Conservation (phyloP, 2,888 invertebrate species). For the Rhagium mordax region DNA sequence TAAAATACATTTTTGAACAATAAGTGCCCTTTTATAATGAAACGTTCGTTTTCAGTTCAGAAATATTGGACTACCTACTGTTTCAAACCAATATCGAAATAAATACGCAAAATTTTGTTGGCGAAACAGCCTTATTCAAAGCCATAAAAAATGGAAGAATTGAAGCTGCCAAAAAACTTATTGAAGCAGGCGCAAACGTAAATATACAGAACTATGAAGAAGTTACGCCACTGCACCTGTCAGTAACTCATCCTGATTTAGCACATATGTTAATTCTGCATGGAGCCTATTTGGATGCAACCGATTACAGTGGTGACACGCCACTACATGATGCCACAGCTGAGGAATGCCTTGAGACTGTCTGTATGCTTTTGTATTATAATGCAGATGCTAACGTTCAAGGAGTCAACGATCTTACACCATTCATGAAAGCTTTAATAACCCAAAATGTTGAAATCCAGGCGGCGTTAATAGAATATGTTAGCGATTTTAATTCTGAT, state of each 20-base stretch:
- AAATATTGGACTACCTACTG: slow-evolving; percentile 55
- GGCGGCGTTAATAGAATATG: slow-evolving; percentile 53
- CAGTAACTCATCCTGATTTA: slow-evolving; percentile 50
- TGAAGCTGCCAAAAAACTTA: slow-evolving; percentile 49
- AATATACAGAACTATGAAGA: slow-evolving; percentile 53
- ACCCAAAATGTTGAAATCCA: slow-evolving; percentile 51
- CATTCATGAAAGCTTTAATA: slow-evolving; percentile 58
- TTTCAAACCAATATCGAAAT: slow-evolving; percentile 48
- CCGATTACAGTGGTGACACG: slow-evolving; percentile 55
- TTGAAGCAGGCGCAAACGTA: slow-evolving; percentile 55
- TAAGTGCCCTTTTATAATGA: too few relatives aligned
- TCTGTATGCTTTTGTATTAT: slow-evolving; percentile 60
- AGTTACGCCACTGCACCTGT: slow-evolving; percentile 56
- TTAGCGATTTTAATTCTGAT: slow-evolving; percentile 56
- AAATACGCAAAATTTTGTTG: slow-evolving; percentile 55
- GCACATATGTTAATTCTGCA: slow-evolving; percentile 52
- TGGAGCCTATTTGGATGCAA: slow-evolving; percentile 57
- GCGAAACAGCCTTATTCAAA: slow-evolving; percentile 56
- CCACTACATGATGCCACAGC: slow-evolving; percentile 58
- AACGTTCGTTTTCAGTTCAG: slow-evolving; percentile 48
- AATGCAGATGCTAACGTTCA: slow-evolving; percentile 55
- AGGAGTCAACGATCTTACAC: slow-evolving; percentile 53
- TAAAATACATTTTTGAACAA: too few relatives aligned
- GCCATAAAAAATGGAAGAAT: slow-evolving; percentile 48
- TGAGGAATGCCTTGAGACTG: slow-evolving; percentile 51